A percentile compares a stretch with the other conserved stretches of the same genome.
Conservation (phyloP, 2,797 vertebrate species). For the Lacerta agilis region DNA sequence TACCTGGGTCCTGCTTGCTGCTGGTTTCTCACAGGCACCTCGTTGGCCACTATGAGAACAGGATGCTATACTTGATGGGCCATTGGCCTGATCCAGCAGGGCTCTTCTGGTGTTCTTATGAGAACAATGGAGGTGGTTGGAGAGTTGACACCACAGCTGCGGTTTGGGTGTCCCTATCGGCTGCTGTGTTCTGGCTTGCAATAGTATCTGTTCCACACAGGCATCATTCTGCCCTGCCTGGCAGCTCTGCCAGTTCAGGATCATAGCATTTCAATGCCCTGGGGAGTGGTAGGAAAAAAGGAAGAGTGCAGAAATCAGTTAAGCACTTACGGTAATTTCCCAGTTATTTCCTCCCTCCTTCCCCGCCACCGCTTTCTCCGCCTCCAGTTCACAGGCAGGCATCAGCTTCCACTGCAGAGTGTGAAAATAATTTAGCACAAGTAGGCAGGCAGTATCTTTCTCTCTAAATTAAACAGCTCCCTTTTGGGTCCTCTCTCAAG, state of each 20-base stretch:
- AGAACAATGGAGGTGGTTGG: too few relatives aligned
- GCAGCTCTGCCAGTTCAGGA: too few relatives aligned
- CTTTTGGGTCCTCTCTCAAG: not conserved
- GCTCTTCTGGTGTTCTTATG: too few relatives aligned
- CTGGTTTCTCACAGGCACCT: too few relatives aligned
- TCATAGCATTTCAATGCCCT: not conserved
- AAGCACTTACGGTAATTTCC: not conserved
- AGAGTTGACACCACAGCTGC: too few relatives aligned
- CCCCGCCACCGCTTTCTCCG: not conserved
- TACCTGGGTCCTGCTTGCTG: too few relatives aligned
- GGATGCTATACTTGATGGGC: too few relatives aligned
- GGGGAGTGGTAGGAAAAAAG: not conserved
- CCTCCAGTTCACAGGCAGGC: not conserved
- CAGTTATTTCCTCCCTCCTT: not conserved
- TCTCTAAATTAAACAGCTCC: not conserved
- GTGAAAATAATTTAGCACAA: constrained; percentile 25
- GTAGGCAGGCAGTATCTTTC: not conserved
- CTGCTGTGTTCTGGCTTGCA: not conserved
- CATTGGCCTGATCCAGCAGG: too few relatives aligned
- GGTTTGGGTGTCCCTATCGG: too few relatives aligned
- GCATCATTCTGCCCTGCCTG: not conserved
- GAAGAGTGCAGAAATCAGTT: not conserved
- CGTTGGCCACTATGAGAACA: too few relatives aligned
- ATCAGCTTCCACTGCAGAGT: not conserved
- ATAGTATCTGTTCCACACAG: not conserved